Evolutionary conservation across 2,113 vertebrate species (phyloP), one percentile per base, ranked within the genome.

Genomic region (Dipodomys ordii): DNA sequence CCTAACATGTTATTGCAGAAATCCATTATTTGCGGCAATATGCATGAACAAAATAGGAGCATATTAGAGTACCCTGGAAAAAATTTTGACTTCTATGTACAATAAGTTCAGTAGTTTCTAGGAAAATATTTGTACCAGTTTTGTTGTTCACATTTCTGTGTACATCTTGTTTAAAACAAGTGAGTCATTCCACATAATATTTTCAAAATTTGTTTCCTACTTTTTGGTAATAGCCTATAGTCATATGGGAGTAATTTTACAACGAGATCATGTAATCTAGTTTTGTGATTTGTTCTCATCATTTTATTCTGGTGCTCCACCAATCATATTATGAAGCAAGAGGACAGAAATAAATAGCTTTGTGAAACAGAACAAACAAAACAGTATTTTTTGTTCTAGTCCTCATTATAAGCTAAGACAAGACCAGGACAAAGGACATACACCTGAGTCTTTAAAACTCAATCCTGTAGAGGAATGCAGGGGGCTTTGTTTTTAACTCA

Each of bases 1-100:
- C 22, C 23, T 76, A 83, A 93, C 28, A 60, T 7, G 53, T 95
- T 80, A 90, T 30, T 39, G 27, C 62, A 80, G 53, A 95, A 64
- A 71, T 93, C 44, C n/a, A 69, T 65, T 87, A 78, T 91, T 81
- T 94, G 53, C 81, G 91, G 86, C 35, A 82, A 62, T 73, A 84
- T 72, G 77, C 49, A 77, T 83, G 87, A 64, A 25, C 60, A 68
- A 76, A 28, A 68, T 44, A 46, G 67, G 79, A 95, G 3, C 80
- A 57, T 83, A 69, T 76, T n/a, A 35, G 32, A 89, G 10, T 84
- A 49, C 12, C 83, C 12, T 91, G 49, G 18, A 93, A 93, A 93
- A 90, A 71, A 7, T 87, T 39, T 39, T 71, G 69, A 60, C 76
- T 81, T 95, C 83, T 18, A 78, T 85, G 78, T 67, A 82, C 94